Evolutionary conservation across 2,797 vertebrate genomes (phyloP), one percentile per base, ranked within the genome.

Genomic region (Ataeniobius toweri): DNA sequence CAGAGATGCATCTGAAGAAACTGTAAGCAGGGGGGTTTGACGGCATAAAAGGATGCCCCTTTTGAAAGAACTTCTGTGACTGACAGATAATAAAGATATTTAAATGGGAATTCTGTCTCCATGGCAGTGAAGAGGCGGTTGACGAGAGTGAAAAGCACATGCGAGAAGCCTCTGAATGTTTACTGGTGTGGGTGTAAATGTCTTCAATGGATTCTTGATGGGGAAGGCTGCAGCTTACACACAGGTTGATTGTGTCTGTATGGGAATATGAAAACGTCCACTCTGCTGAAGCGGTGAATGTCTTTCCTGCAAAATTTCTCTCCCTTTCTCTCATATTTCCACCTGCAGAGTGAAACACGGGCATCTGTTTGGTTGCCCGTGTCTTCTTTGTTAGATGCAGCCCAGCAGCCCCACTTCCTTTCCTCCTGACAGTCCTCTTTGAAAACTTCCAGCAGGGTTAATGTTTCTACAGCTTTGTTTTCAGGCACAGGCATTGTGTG

Each of bases 401-500:
- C 91, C 92, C 91, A 83, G 88, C 89, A 87, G 90, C 85, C 88
- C 65, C 85, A 84, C 83, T 71, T 93, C 87, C 84, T 59, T 86
- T 92, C 90, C 88, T 92, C 94, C 89, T 89, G 87, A 90, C 90
- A 74, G 84, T 89, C 86, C 84, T 87, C 89, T 93, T 91, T 91
- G 85, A 94, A 94, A 91, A 93, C 73, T 93, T 93, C 91, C 89
- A 92, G 87, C 88, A 89, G 90, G 93, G 85, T 93, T 48, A 91
- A 94, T 93, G 89, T 89, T 91, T 93, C 92, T 94, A 94, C 87
- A 93, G 90, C 93, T 94, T 93, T 70, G 67, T 70, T 70, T 92
- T 92, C 91, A 96, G 94, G 94, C 95, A 96, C 94, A 94, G 94
- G 94, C 94, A 94, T 94, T 94, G 93, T 94, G 94, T 93, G 92